A percentile compares a stretch with the other conserved stretches of the same genome.
Conservation (phyloP, 2,113 vertebrate genomes). For the Baryphthengus martii region DNA sequence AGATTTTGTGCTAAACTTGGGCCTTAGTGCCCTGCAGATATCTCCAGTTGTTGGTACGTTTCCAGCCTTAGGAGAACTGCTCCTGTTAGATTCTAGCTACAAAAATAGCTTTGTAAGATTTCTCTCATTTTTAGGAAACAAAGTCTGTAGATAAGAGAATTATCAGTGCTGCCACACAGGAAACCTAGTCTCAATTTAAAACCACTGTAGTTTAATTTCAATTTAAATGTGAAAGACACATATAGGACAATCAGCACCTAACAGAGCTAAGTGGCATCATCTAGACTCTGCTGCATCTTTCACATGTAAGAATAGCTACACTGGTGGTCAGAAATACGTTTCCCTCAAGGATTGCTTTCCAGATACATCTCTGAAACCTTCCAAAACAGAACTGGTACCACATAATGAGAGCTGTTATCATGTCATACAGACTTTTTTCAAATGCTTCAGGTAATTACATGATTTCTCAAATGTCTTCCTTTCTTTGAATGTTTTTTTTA, state of each 20-base stretch:
- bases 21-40: background rate
- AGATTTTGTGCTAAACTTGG: background rate
- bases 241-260: background rate
- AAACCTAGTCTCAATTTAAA: background rate
- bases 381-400: background rate
- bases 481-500: background rate
- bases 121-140: background rate
- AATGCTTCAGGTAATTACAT: background rate
- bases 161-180: background rate
- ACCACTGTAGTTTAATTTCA: background rate
- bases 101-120: background rate
- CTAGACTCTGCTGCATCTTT: background rate
- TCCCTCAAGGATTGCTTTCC: background rate
- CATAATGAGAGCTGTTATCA: background rate
- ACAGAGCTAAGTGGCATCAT: background rate
- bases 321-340: background rate
- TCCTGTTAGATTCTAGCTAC: background rate
- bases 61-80: background rate
- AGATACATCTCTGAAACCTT: background rate
- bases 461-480: background rate
- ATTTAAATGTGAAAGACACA: background rate
- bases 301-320: background rate
- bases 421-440: background rate
- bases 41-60: background rate
- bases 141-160: background rate